Base-by-base conservation (phyloP, 2,797 vertebrate genomes). In the Rhinophrynus dorsalis region DNA sequence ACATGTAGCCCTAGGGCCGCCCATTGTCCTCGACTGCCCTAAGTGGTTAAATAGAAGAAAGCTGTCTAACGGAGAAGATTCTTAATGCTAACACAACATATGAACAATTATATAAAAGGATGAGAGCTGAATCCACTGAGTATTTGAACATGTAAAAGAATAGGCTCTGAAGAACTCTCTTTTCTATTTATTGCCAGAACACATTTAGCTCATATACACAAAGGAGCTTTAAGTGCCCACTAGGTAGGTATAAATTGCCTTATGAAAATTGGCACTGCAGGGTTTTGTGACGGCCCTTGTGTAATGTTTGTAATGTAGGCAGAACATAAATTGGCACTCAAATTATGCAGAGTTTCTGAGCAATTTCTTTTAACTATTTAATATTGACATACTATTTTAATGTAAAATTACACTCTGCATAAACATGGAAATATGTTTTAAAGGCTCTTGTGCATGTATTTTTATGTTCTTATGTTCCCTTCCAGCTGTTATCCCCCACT, bases 31-130 rank as follows among this genome's bases (percentile, higher is more conserved):
- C n/a, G n/a, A n/a, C n/a, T n/a, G n/a, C n/a, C n/a, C 77, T 78
- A 75, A 79, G 84, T 87, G 82, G 87, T 90, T 91, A 89, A 82
- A 84, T 81, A 83, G 66, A 83, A 84, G 83, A 79, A 75, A 81
- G 62, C 82, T 77, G 47, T 40, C 5, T 2, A 17, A 48, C 74
- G 47, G 75, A 74, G 77, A 27, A 67, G 74, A 68, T 79, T 78
- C 76, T 57, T 64, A 44, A 17, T 64, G 0, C 24, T 6, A 15
- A 29, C 0, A 8, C 66, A 64, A 50, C 35, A 33, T 40, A 60
- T 0, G 0, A 78, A 57, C 48, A 72, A 67, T 65, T 80, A 77
- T 75, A 74, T 40, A 42, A 72, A 68, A 33, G 67, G 29, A 0
- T 74, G 59, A 65, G 50, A 0, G 7, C 32, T 17, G 0, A 2